Evolutionary conservation across 2,797 vertebrate genomes (phyloP).

Genomic region (Tangara arthus): DNA sequence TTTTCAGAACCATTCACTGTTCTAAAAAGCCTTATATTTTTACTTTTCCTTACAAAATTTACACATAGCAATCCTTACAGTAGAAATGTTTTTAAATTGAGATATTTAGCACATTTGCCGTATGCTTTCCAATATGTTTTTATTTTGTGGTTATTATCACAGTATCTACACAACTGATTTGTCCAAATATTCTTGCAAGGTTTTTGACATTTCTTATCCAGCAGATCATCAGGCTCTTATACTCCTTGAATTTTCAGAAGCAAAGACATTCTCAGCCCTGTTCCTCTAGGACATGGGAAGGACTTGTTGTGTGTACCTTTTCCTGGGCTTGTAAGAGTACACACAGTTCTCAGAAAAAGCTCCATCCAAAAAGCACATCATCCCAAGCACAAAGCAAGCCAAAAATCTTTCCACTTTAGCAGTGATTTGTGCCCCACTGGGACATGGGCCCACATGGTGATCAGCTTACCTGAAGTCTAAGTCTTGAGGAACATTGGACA

Average conservation of each 20-base stretch:
- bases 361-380: not conserved
- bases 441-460: not conserved
- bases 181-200: not conserved
- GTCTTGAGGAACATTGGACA: not conserved
- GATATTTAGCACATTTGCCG: not conserved
- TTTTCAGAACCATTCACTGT: not conserved
- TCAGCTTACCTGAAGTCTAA: not conserved
- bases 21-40: not conserved
- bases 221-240: not conserved
- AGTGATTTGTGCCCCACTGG: not conserved
- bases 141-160: not conserved
- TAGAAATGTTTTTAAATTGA: not conserved
- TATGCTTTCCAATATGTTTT: not conserved
- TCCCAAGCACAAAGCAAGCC: not conserved
- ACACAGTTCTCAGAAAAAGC: not conserved
- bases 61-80: not conserved
- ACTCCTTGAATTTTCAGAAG: not conserved
- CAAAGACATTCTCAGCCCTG: not conserved
- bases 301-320: not conserved
- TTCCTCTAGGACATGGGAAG: not conserved
- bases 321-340: not conserved
- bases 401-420: not conserved
- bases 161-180: not conserved
- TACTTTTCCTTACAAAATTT: not conserved
- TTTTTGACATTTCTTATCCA: not conserved